Percentiles rank a stretch among this genome's conserved stretches.
Evolutionary conservation across 2,888 invertebrate species (phyloP).

Genomic region (Coremacera marginata): DNA sequence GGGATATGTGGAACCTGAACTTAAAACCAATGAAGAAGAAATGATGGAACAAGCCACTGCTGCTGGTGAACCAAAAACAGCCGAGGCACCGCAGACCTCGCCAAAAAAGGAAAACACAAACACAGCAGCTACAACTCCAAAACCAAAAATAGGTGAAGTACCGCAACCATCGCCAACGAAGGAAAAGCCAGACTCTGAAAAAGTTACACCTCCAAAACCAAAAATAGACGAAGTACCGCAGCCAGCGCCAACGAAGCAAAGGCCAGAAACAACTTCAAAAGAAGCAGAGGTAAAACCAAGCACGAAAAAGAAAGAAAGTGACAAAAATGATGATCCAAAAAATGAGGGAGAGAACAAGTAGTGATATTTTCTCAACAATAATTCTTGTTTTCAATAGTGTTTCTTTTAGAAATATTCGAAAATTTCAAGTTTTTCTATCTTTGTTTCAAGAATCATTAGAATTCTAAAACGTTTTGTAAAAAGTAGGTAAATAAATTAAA

Average conservation of each 20-base stretch:
- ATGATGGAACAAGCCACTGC: background rate
- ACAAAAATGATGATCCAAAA: background rate
- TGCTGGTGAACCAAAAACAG: background rate
- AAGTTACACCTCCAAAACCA: background rate
- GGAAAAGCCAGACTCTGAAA: no score
- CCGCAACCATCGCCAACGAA: no score
- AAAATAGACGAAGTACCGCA: background rate
- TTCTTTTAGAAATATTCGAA: no score
- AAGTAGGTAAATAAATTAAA: no score
- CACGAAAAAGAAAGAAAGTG: background rate
- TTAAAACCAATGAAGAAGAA: background rate
- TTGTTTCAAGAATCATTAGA: no score
- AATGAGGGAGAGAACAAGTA: slow-evolving; percentile 2
- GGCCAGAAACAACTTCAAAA: no score
- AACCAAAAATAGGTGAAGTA: no score
- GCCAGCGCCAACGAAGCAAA: background rate
- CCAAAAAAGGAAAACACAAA: background rate
- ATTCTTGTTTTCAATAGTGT: no score
- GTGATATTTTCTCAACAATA: no score
- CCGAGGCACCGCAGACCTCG: background rate
- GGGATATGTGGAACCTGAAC: slow-evolving; percentile 41
- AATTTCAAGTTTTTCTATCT: no score
- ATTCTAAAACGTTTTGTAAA: no score
- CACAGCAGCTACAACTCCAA: no score
- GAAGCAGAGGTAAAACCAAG: background rate